phyloP scores from a whole-genome alignment of 2,797 vertebrate species.

The Smutsia temminckii region DNA sequence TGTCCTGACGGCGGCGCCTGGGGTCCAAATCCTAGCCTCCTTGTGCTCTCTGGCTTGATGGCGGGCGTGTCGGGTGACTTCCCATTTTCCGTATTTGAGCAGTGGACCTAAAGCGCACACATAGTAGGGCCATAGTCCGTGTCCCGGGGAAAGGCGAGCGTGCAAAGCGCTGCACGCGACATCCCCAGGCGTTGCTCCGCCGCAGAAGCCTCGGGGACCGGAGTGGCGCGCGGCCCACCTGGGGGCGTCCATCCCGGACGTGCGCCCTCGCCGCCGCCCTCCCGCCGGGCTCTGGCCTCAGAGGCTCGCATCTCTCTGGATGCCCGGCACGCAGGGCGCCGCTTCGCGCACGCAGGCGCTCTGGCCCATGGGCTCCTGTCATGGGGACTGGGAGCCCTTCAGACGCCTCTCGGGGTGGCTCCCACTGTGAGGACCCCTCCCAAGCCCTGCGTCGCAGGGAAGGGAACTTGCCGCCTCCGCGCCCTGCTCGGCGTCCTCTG shows the following conservation, averaged over 20 bases:
- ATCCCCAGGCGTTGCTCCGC: too few species aligned
- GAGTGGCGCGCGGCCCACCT: too few species aligned
- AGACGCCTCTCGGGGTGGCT: background rate
- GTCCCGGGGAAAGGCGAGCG: too few species aligned
- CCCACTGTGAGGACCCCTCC: background rate
- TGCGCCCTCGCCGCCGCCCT: too few species aligned
- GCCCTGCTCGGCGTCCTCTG: background rate
- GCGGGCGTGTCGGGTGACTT: too few species aligned
- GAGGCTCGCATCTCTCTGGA: background rate
- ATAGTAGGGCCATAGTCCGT: accelerated
- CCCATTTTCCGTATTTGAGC: background rate
- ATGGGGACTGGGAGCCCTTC: background rate
- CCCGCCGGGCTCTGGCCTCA: too few species aligned
- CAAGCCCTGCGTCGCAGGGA: background rate
- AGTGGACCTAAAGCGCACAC: background rate
- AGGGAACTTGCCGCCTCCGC: background rate
- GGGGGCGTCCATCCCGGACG: too few species aligned
- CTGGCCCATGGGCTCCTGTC: background rate
- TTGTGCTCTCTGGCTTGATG: background rate
- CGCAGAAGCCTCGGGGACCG: too few species aligned
- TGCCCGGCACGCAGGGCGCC: too few species aligned
- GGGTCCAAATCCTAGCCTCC: background rate
- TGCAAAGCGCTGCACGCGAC: background rate
- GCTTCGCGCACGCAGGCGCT: background rate
- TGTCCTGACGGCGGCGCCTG: too few species aligned